These are phyloP conservation scores for Caenorhabditis zanzibari DNA, from an alignment of 2,888 invertebrate genomes.

Conservation along the genomic window DNA sequence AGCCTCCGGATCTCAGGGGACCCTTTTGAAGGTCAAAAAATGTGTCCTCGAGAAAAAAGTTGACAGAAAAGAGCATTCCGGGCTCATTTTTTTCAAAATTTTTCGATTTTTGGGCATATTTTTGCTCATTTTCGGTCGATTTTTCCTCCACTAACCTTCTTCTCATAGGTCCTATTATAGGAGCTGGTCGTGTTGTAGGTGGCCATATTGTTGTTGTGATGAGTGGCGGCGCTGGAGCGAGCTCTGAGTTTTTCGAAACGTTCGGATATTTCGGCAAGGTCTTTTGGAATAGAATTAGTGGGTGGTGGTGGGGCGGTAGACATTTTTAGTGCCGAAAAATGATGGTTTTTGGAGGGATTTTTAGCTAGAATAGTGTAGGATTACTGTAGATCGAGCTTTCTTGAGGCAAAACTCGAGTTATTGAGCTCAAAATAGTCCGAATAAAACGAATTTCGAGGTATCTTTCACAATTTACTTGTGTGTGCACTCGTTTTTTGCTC, in stretches of 20 bases:
- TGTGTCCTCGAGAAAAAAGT: background rate
- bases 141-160: constrained; percentile 73
- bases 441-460: no score
- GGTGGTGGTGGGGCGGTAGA: background rate
- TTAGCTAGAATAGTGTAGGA: background rate
- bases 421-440: constrained; percentile 1
- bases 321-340: constrained; percentile 14
- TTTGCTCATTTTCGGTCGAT: background rate
- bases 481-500: background rate
- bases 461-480: background rate
- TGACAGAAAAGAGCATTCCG: background rate
- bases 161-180: constrained; percentile 81
- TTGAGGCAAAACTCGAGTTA: background rate
- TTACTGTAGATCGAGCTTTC: background rate
- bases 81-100: background rate
- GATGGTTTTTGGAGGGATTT: background rate
- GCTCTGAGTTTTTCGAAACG: constrained; percentile 66
- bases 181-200: constrained; percentile 79
- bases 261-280: constrained; percentile 61
- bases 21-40: background rate
- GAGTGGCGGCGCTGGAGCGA: constrained; percentile 4
- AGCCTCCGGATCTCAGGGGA: background rate
- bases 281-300: constrained; percentile 25
- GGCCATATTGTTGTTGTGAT: constrained; percentile 70
- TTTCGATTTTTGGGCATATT: background rate